Conservation (phyloP, 2,888 invertebrate species). For the Rhogogaster chlorosoma region DNA sequence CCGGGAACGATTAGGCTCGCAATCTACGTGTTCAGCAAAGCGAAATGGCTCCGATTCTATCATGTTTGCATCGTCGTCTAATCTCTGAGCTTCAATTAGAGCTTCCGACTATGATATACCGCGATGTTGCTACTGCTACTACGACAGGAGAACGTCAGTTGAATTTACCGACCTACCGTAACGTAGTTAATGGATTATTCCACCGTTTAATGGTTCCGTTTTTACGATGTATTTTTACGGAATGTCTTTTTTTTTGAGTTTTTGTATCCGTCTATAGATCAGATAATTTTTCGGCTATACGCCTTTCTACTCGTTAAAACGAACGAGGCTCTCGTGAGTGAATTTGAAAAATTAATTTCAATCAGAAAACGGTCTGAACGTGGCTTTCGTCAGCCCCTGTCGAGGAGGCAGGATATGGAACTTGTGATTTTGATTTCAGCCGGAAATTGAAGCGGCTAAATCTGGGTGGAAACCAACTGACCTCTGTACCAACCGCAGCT, state of each 20-base stretch:
- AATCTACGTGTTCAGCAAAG: conserved; percentile 5
- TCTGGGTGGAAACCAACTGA: conserved; percentile 90
- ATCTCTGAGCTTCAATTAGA: conserved; percentile 39
- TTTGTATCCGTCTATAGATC: neutral
- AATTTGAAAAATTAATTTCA: neutral
- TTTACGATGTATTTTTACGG: neutral
- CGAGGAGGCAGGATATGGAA: conserved; percentile 12
- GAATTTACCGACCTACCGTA: conserved; percentile 31
- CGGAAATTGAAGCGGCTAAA: conserved; percentile 90
- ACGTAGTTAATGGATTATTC: conserved; percentile 11
- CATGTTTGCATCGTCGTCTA: conserved; percentile 21
- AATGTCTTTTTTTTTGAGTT: neutral
- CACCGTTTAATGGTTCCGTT: neutral
- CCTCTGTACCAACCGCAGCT: conserved; percentile 88
- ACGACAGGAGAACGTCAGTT: neutral
- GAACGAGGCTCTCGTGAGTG: neutral
- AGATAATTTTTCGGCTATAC: neutral
- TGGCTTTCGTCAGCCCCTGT: neutral
- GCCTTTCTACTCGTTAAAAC: no score
- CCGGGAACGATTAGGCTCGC: neutral
- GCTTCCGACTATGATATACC: conserved; percentile 5
- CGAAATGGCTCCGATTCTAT: neutral
- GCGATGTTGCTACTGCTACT: neutral
- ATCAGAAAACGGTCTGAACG: neutral
- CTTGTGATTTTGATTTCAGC: conserved; percentile 75